Conservation (phyloP, 2,888 invertebrate genomes). For the Cryptocheilus praepositus region DNA sequence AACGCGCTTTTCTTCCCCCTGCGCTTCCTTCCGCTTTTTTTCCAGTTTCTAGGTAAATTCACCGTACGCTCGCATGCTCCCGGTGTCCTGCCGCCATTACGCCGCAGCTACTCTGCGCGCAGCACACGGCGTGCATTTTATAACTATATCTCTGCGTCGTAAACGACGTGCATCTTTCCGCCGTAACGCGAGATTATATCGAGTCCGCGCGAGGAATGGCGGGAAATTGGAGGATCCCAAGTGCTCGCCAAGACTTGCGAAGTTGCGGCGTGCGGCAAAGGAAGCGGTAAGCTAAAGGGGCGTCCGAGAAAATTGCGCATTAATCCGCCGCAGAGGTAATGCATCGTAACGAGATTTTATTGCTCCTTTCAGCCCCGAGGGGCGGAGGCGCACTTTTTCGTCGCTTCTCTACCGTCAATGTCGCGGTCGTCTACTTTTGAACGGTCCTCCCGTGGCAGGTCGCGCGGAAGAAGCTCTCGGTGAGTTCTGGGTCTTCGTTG, state of each 20-base stretch:
- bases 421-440: neutral
- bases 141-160: neutral
- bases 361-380: constrained; percentile 16
- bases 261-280: no score
- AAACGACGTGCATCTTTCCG: neutral
- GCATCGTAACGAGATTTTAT: constrained; percentile 31
- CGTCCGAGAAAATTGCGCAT: constrained; percentile 31
- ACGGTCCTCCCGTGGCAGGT: constrained; percentile 13
- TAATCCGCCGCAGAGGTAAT: constrained; percentile 28
- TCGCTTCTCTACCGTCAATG: constrained; percentile 9
- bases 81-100: neutral
- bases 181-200: constrained; percentile 1
- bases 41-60: no score
- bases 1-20: constrained; percentile 18
- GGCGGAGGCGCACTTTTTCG: neutral
- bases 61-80: neutral
- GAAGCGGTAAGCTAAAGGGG: no score
- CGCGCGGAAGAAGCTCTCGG: constrained; percentile 8
- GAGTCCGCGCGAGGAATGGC: constrained; percentile 10
- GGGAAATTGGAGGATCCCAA: constrained; percentile 32
- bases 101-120: constrained; percentile 1
- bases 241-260: constrained; percentile 14
- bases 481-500: constrained; percentile 10
- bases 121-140: neutral
- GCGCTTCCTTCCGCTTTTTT: neutral